Evolutionary conservation across 2,888 invertebrate genomes (phyloP), one percentile per base, ranked within the genome.

Genomic region (Bursaphelenchus okinawaensis): DNA sequence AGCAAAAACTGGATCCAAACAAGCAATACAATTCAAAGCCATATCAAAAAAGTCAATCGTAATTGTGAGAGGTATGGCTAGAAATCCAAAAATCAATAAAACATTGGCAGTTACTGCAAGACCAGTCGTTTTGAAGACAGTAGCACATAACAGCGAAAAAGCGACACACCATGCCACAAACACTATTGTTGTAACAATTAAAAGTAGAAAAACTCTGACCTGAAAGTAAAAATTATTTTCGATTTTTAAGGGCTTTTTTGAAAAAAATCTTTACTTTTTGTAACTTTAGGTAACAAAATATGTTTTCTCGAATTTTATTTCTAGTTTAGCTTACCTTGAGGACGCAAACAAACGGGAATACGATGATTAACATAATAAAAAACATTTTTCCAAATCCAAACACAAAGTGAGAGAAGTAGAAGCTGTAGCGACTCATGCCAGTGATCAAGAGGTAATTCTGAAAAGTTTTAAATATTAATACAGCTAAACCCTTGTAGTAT

Each of bases 401-500:
- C 8, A 71, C 19, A 23, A 75, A 70, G 58, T 77, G 77, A 0
- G 77, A 70, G 24, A 66, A 31, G 61, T 74, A 75, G 68, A 76
- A 77, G 66, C 74, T 71, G 22, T 68, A 59, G 4, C 71, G 67
- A 4, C 69, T 66, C n/a, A 77, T 68, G 8, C 77, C 77, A 74
- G 75, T 75, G 23, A 73, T 76, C 23, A 71, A 67, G 23, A 77
- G 63, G 65, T 71, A 76, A 12, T 69, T 69, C 68, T 75, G 60
- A 52, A 74, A 70, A 1, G n/a, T n/a, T n/a, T n/a, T n/a, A n/a
- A n/a, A n/a, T n/a, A n/a, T n/a, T n/a, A n/a, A n/a, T n/a, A n/a
- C n/a, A n/a, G n/a, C n/a, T n/a, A n/a, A n/a, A n/a, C n/a, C n/a
- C n/a, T n/a, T n/a, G n/a, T n/a, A n/a, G n/a, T n/a, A n/a, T n/a